These are phyloP conservation scores for Metaphire vulgaris DNA, from an alignment of 1,140 invertebrate genomes.

Conservation along the genomic window DNA sequence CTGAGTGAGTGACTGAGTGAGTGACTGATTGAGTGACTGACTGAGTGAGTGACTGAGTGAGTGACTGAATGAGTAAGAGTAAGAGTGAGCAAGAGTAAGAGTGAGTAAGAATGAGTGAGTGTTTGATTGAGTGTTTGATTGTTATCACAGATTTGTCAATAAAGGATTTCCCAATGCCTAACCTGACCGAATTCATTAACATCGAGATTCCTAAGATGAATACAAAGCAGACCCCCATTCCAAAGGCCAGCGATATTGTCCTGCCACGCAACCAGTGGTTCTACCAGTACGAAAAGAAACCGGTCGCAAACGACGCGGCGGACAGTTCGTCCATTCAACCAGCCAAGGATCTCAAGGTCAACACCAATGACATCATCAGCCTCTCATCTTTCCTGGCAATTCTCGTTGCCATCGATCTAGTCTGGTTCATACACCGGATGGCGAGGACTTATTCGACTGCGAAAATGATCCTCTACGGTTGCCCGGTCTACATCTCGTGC, in stretches of 20 bases:
- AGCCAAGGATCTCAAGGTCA: background rate
- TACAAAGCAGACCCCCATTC: slow-evolving; percentile 13
- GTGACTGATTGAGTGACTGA: too few relatives aligned
- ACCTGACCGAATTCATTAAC: slow-evolving; percentile 30
- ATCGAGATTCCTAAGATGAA: slow-evolving; percentile 22
- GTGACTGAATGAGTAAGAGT: too few relatives aligned
- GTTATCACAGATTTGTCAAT: slow-evolving; percentile 28
- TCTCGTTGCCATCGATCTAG: slow-evolving; percentile 26
- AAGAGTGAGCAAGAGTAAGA: too few relatives aligned
- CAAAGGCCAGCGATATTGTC: slow-evolving; percentile 15
- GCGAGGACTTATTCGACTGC: slow-evolving; percentile 27
- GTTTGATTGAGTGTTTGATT: slow-evolving; percentile 24
- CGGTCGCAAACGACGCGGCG: background rate
- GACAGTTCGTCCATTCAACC: background rate
- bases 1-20: too few relatives aligned
- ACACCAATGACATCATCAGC: slow-evolving; percentile 16
- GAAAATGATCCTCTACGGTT: slow-evolving; percentile 31
- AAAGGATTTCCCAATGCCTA: slow-evolving; percentile 29
- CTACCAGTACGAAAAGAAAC: slow-evolving; percentile 28
- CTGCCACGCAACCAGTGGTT: slow-evolving; percentile 31
- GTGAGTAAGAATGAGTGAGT: slow-evolving; percentile 21
- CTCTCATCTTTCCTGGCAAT: slow-evolving; percentile 22
- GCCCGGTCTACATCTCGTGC: slow-evolving; percentile 26
- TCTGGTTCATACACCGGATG: slow-evolving; percentile 30
- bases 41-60: too few relatives aligned